Evolutionary conservation across 2,888 invertebrate genomes (phyloP).

Genomic region (Scaptomyza polygonia): DNA sequence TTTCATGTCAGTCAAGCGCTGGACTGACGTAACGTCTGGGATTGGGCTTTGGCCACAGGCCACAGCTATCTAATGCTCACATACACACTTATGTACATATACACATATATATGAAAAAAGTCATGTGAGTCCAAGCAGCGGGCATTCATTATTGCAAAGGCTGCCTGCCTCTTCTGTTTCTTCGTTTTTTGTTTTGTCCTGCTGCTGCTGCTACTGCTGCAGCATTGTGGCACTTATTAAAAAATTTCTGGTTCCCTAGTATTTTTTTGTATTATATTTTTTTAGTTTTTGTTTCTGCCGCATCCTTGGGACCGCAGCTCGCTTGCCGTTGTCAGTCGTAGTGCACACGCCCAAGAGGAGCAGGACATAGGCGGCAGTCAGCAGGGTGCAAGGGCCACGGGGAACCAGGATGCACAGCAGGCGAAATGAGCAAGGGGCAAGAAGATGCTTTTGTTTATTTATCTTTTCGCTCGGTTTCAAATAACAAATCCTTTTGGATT

Average conservation of each 20-base stretch:
- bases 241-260: constrained; percentile 67
- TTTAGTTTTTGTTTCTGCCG: constrained; percentile 29
- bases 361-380: neutral
- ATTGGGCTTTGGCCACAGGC: constrained; percentile 51
- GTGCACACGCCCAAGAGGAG: constrained; percentile 18
- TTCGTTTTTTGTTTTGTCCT: constrained; percentile 33
- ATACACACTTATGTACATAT: constrained; percentile 15
- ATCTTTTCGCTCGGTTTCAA: constrained; percentile 79
- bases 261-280: constrained; percentile 5
- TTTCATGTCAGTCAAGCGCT: constrained; percentile 61
- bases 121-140: constrained; percentile 30
- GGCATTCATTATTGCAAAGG: constrained; percentile 60
- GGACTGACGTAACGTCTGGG: constrained; percentile 52
- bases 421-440: constrained; percentile 17
- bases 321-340: constrained; percentile 36
- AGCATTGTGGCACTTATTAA: constrained; percentile 79
- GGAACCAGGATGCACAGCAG: neutral
- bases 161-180: constrained; percentile 32
- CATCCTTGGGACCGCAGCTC: constrained; percentile 47
- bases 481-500: constrained; percentile 80
- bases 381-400: neutral
- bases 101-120: constrained; percentile 18
- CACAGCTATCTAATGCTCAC: constrained; percentile 38
- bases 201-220: constrained; percentile 46
- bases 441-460: constrained; percentile 76